A percentile compares a stretch with the other conserved stretches of the same genome.
Conservation (phyloP, 2,888 invertebrate species). For the Drosophila yooni region DNA sequence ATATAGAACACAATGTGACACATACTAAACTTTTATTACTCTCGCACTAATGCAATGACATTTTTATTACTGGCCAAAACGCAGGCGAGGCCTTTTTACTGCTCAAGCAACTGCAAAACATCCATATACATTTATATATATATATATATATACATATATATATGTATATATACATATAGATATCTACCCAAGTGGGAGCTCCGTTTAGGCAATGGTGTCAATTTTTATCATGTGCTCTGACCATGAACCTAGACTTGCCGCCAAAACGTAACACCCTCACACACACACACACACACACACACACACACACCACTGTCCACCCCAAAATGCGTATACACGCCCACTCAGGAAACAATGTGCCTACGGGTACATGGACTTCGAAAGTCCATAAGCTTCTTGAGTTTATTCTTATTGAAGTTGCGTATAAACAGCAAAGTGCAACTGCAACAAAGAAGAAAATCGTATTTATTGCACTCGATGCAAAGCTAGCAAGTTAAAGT, state of each 20-base stretch:
- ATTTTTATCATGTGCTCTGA: conserved; percentile 73
- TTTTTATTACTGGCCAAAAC: conserved; percentile 74
- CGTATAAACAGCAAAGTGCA: not conserved
- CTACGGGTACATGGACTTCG: not conserved
- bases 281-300: not conserved
- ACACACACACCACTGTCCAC: not conserved
- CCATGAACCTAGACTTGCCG: conserved; percentile 59
- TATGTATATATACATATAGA: not conserved
- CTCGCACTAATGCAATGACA: conserved; percentile 74
- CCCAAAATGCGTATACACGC: not conserved
- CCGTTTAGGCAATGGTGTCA: conserved; percentile 62
- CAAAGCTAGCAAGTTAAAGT: not conserved
- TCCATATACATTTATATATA: conserved; percentile 1
- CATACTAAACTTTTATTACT: conserved; percentile 77
- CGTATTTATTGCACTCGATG: not conserved
- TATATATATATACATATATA: not conserved
- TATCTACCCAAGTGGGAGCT: conserved; percentile 1
- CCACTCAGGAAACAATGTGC: not conserved
- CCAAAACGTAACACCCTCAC: conserved; percentile 25
- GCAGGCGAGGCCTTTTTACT: conserved; percentile 62
- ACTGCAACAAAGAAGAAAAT: not conserved
- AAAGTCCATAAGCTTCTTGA: not conserved
- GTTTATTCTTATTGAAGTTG: not conserved
- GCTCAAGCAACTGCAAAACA: conserved; percentile 25
- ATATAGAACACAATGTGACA: conserved; percentile 69